Percentiles rank a stretch among this genome's conserved stretches.
Conservation (phyloP, 1,140 invertebrate genomes). For the Platyura marginata region DNA sequence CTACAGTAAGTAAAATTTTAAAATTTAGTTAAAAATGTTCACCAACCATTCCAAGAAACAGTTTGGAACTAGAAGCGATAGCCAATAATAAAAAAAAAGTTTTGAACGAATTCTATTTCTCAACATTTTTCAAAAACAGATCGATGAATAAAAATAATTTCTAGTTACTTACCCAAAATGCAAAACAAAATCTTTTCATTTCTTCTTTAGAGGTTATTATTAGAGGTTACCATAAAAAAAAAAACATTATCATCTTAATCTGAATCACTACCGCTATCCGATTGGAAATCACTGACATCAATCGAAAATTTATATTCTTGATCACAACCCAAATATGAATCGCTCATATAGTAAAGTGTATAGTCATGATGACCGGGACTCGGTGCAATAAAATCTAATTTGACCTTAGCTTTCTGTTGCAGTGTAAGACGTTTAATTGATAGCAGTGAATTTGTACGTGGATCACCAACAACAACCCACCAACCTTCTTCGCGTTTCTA, state of each 20-base stretch:
- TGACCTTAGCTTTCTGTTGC: constrained; percentile 85
- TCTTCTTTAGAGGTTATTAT: too few species aligned
- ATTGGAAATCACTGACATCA: constrained; percentile 53
- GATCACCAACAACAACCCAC: constrained; percentile 99
- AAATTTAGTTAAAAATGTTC: not conserved
- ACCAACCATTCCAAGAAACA: not conserved
- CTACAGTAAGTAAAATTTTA: not conserved
- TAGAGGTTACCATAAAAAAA: too few species aligned
- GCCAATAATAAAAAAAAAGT: too few species aligned
- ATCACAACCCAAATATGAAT: constrained; percentile 96
- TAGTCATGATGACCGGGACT: constrained; percentile 71
- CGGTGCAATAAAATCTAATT: constrained; percentile 89
- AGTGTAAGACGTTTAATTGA: constrained; percentile 92
- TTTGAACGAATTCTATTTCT: too few species aligned
- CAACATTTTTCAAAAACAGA: too few species aligned
- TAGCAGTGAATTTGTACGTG: constrained; percentile 80
- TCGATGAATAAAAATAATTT: too few species aligned
- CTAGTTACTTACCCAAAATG: too few species aligned
- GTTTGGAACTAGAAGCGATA: too few species aligned
- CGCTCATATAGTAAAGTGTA: constrained; percentile 97
- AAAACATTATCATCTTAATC: too few species aligned
- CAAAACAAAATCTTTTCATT: too few species aligned
- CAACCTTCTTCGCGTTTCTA: constrained; percentile 97
- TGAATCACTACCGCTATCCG: constrained; percentile 35
- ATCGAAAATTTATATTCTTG: constrained; percentile 85